Evolutionary conservation across 2,888 invertebrate genomes (phyloP).

Genomic region (Agriopis aurantiaria): DNA sequence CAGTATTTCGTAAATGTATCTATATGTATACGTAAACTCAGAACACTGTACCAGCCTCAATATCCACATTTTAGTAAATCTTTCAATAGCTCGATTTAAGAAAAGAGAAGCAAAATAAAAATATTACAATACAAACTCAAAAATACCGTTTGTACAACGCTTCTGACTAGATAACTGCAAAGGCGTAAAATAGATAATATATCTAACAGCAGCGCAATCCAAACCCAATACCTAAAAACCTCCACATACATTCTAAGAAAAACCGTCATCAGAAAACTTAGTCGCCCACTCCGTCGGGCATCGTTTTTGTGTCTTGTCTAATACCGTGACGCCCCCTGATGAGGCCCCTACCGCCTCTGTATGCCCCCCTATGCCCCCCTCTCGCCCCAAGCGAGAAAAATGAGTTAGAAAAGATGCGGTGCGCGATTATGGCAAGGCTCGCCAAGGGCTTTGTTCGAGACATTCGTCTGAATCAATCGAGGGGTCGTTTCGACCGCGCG

Average conservation of each 20-base stretch:
- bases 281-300: conserved; percentile 76
- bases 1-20: too few relatives aligned
- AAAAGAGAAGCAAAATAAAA: too few relatives aligned
- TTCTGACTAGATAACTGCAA: background rate
- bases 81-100: too few relatives aligned
- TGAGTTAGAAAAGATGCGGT: conserved; percentile 87
- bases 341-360: conserved; percentile 61
- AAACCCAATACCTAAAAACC: conserved; percentile 53
- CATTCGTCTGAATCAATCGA: conserved; percentile 83
- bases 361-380: conserved; percentile 41
- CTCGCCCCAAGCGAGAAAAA: conserved; percentile 82
- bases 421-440: conserved; percentile 82
- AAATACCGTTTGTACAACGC: background rate
- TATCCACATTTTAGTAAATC: too few relatives aligned
- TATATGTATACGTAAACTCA: too few relatives aligned
- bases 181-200: background rate
- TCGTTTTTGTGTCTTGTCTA: conserved; percentile 86
- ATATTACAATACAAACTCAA: too few relatives aligned
- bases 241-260: conserved; percentile 53
- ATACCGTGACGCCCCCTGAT: conserved; percentile 84
- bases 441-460: conserved; percentile 71
- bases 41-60: too few relatives aligned
- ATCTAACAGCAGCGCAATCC: conserved; percentile 14
- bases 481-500: conserved; percentile 55
- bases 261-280: conserved; percentile 77